Evolutionary conservation across 2,113 vertebrate genomes (phyloP), one percentile per base, ranked within the genome.

Genomic region (Tamias sibiricus): DNA sequence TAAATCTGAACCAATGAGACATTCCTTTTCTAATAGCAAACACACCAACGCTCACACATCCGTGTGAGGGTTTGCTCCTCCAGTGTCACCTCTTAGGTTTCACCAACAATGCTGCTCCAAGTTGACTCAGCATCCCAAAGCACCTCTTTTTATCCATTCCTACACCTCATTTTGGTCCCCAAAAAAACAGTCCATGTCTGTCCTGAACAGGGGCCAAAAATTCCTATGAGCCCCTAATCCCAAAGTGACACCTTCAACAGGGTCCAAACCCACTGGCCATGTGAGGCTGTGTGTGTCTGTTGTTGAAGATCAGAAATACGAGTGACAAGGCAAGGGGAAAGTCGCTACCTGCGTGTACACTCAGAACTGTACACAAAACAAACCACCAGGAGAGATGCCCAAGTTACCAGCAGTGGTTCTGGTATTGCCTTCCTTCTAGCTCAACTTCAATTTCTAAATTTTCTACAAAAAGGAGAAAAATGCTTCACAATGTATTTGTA

Each of bases 21-120:
- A 1, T 26, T 6, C 49, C 68, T 68, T n/a, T 47, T 40, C 89
- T 74, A 42, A 1, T 0, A 13, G 22, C 81, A 76, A 62, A 79
- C 6, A 26, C 42, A 42, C 19, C 40, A 26, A 44, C 24, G 57
- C 40, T 19, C 4, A 28, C 12, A 30, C 28, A 1, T 26, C 40
- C 19, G 8, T 0, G 1, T 0, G 24, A 37, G 3, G 0, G 1
- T 22, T 5, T 59, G 40, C 4, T 74, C 35, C 40, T 24, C 52
- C 40, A 66, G 35, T 35, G 20, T 28, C 12, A 26, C 30, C 30
- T 87, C 40, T 32, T 10, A 62, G 57, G 14, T 22, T 83, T 82
- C 19, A 8, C 75, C 37, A 42, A 30, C 62, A 37, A 10, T 0
- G 6, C 40, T 20, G 17, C 54, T 59, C 37, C 1, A 11, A 26